phyloP scores from a whole-genome alignment of 2,113 vertebrate genomes.

The Todiramphus chloris region DNA sequence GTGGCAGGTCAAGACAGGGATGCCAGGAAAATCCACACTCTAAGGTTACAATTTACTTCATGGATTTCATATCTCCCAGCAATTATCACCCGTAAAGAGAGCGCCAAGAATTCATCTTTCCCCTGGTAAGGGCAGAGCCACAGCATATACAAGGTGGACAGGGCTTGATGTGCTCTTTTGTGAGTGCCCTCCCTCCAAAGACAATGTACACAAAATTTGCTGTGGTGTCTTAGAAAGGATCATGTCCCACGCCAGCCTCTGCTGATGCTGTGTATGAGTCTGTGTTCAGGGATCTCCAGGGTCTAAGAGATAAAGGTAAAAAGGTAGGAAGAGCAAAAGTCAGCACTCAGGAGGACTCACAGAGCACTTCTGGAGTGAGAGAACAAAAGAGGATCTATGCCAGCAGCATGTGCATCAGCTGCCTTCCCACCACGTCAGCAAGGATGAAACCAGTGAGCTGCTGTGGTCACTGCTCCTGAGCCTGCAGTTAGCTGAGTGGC shows the following conservation, averaged over 20 bases:
- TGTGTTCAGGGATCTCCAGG: not conserved
- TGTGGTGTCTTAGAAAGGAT: not conserved
- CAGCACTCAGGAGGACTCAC: not conserved
- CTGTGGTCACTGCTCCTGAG: not conserved
- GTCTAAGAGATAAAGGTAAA: not conserved
- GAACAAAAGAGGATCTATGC: not conserved
- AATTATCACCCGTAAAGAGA: not conserved
- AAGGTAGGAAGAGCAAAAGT: not conserved
- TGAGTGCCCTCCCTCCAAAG: not conserved
- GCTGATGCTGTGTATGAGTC: accelerated
- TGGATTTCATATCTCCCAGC: not conserved
- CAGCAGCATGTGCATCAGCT: not conserved
- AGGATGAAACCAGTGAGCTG: not conserved
- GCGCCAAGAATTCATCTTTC: not conserved
- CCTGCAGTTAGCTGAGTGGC: not conserved
- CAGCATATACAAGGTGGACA: not conserved
- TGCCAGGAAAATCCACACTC: not conserved
- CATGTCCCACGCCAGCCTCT: not conserved
- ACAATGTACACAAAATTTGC: not conserved
- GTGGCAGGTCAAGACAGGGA: not conserved
- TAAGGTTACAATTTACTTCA: not conserved
- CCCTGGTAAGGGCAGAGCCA: not conserved
- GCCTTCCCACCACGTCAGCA: not conserved
- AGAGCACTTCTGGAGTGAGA: not conserved
- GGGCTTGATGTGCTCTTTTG: not conserved